Evolutionary conservation across 2,888 invertebrate species (phyloP).

Genomic region (Lamproptera curius): DNA sequence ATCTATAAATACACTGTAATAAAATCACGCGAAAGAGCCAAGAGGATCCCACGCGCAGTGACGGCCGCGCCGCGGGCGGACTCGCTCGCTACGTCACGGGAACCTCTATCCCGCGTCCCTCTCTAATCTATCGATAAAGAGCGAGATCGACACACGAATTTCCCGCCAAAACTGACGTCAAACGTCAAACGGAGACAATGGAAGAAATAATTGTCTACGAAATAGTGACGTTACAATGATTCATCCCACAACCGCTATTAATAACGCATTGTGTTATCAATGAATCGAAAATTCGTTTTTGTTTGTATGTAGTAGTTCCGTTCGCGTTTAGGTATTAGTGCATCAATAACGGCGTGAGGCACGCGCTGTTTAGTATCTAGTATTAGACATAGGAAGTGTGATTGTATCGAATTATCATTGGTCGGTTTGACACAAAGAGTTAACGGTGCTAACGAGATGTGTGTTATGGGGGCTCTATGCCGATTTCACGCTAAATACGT

Average conservation of each 20-base stretch:
- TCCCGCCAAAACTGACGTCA: slow-evolving; percentile 9
- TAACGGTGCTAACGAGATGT: slow-evolving; percentile 38
- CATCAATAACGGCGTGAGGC: slow-evolving; percentile 5
- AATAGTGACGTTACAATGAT: slow-evolving; percentile 18
- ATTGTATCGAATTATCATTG: slow-evolving; percentile 22
- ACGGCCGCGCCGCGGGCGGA: slow-evolving; percentile 46
- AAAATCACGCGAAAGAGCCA: slow-evolving; percentile 30
- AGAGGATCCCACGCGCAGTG: slow-evolving; percentile 50
- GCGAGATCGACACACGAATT: slow-evolving; percentile 3
- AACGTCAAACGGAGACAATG: slow-evolving; percentile 15
- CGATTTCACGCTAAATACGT: slow-evolving; percentile 70
- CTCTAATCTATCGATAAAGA: slow-evolving; percentile 2
- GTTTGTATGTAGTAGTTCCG: not conserved
- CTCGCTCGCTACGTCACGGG: slow-evolving; percentile 26
- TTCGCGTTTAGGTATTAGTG: slow-evolving; percentile 13
- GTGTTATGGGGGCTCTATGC: slow-evolving; percentile 70
- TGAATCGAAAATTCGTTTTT: slow-evolving; percentile 1
- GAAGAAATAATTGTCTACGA: slow-evolving; percentile 6
- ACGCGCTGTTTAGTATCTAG: not conserved
- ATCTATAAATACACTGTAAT: slow-evolving; percentile 63
- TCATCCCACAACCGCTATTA: slow-evolving; percentile 22
- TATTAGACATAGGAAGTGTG: slow-evolving; percentile 19
- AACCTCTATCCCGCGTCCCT: slow-evolving; percentile 6
- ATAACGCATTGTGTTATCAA: slow-evolving; percentile 15
- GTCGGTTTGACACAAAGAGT: slow-evolving; percentile 11